Percentiles rank a stretch among this genome's conserved stretches.
These are phyloP conservation scores for Thunnus maccoyii DNA, from an alignment of 2,113 vertebrate genomes.

Conservation along the genomic window DNA sequence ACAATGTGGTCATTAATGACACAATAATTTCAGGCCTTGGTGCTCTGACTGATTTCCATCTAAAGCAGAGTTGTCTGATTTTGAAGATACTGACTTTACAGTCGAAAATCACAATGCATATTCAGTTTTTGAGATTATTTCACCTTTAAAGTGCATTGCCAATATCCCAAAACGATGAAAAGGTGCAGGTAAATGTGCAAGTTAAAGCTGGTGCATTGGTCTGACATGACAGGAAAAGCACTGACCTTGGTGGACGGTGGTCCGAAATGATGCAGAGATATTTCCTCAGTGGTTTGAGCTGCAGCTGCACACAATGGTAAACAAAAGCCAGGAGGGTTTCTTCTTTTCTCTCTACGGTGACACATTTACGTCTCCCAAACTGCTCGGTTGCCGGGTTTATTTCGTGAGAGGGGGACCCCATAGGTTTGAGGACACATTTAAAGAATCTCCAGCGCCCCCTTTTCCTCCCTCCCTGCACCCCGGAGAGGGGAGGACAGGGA, in stretches of 20 bases:
- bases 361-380: constrained; percentile 9
- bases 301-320: not conserved
- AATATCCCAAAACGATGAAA: not conserved
- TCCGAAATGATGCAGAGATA: not conserved
- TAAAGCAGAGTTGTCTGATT: not conserved
- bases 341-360: constrained; percentile 4
- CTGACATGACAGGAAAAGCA: not conserved
- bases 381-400: not conserved
- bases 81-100: not conserved
- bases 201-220: not conserved
- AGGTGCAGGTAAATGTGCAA: not conserved
- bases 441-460: not conserved
- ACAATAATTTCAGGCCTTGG: not conserved
- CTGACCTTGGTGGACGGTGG: constrained; percentile 3
- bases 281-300: no score
- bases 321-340: constrained; percentile 46
- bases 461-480: constrained; percentile 15
- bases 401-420: not conserved
- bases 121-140: no score
- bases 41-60: not conserved
- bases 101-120: not conserved
- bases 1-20: not conserved
- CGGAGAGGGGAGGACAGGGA: constrained; percentile 48
- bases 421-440: not conserved
- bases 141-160: not conserved